phyloP scores from a whole-genome alignment of 2,888 invertebrate genomes.

The Nomada lathburiana region DNA sequence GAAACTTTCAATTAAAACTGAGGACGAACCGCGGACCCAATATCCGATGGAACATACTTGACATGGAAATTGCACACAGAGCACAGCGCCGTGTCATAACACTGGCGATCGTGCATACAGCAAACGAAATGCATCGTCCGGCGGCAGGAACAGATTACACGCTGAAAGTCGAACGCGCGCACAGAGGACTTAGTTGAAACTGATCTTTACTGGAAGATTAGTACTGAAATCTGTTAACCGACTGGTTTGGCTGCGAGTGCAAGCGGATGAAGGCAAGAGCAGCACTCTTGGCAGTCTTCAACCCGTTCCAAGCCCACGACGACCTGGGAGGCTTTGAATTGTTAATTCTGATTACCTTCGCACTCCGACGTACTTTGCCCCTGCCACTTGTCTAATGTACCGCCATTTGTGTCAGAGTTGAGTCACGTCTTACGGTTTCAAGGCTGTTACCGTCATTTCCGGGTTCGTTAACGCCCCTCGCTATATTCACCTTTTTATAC shows the following conservation, averaged over 20 bases:
- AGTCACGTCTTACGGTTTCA: constrained; percentile 71
- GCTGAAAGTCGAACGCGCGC: constrained; percentile 39
- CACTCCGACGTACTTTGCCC: constrained; percentile 54
- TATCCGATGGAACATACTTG: constrained; percentile 24
- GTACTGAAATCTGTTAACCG: constrained; percentile 61
- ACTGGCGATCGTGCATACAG: constrained; percentile 21
- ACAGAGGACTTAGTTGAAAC: constrained; percentile 35
- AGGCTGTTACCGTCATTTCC: constrained; percentile 73
- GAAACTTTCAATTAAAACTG: constrained; percentile 22
- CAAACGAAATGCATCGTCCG: constrained; percentile 50
- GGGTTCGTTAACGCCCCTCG: constrained; percentile 68
- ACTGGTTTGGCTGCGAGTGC: background rate
- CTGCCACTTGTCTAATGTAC: constrained; percentile 71
- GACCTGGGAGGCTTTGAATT: constrained; percentile 70
- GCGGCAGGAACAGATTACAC: constrained; percentile 65
- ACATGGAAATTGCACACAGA: constrained; percentile 22
- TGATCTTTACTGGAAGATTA: constrained; percentile 39
- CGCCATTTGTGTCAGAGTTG: constrained; percentile 75
- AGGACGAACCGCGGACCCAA: constrained; percentile 28
- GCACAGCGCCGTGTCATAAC: constrained; percentile 13
- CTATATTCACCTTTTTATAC: constrained; percentile 31
- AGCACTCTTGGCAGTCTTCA: constrained; percentile 44
- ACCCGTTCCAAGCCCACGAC: constrained; percentile 23
- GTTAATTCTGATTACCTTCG: constrained; percentile 77
- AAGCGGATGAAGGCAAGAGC: constrained; percentile 20